phyloP scores from a whole-genome alignment of 2,888 invertebrate genomes.

The Escarpia spicata region DNA sequence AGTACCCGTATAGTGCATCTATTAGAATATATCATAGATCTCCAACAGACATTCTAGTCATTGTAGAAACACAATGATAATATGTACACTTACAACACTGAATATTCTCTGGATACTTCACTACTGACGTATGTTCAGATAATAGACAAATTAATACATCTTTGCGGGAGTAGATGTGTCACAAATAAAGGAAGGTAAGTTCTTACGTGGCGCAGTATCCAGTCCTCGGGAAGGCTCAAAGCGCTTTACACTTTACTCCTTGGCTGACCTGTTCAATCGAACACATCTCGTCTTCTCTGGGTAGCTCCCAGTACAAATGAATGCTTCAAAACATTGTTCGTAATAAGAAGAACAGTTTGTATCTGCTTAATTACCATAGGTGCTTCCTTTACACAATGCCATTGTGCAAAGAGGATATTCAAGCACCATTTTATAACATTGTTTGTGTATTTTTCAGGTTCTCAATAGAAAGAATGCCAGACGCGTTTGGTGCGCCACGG shows the following conservation, averaged over 20 bases:
- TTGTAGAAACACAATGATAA: neutral
- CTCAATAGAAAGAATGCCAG: slow-evolving; percentile 98
- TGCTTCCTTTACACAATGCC: neutral
- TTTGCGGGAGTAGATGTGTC: neutral
- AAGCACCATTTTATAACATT: neutral
- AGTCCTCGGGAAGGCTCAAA: no score
- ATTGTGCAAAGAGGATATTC: neutral
- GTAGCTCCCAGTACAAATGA: no score
- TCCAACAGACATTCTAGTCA: neutral
- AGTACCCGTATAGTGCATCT: neutral
- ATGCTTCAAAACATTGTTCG: no score
- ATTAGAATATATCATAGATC: neutral
- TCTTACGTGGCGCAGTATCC: no score
- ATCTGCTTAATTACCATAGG: no score
- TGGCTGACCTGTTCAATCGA: no score
- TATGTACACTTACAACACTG: no score
- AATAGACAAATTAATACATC: neutral
- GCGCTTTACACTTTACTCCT: no score
- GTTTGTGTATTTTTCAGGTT: slow-evolving; percentile 69
- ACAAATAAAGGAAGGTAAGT: no score
- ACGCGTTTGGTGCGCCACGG: slow-evolving; percentile 92
- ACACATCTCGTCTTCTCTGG: no score
- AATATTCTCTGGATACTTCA: neutral
- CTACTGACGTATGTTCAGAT: neutral
- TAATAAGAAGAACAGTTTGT: no score